These are phyloP conservation scores for Liodrosophila aerea DNA, from an alignment of 2,888 invertebrate species.

Conservation along the genomic window DNA sequence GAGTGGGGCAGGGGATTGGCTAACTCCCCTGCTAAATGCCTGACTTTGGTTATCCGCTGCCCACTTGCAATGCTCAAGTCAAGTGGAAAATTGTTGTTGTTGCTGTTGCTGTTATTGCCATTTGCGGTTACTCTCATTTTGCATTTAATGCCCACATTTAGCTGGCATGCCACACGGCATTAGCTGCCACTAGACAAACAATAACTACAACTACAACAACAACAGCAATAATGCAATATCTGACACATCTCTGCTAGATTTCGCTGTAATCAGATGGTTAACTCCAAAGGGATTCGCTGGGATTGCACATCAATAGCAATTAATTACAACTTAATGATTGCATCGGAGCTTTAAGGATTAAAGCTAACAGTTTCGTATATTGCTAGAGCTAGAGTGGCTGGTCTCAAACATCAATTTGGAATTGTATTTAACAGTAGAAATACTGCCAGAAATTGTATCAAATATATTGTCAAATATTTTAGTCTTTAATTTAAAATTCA, in stretches of 20 bases:
- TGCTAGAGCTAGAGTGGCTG: no score
- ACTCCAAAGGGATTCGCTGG: no score
- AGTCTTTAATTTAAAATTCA: no score
- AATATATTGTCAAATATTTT: no score
- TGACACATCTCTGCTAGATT: slow-evolving; percentile 25
- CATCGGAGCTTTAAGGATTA: no score
- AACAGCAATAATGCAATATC: no score
- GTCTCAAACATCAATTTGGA: no score
- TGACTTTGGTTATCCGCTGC: slow-evolving; percentile 43
- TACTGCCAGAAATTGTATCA: no score
- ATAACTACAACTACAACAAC: slow-evolving; percentile 22
- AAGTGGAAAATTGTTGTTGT: slow-evolving; percentile 76
- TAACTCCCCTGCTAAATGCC: slow-evolving; percentile 53
- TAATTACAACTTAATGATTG: not conserved
- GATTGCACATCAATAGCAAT: not conserved
- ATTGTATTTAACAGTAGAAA: no score
- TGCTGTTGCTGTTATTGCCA: slow-evolving; percentile 19
- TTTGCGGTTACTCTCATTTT: slow-evolving; percentile 72
- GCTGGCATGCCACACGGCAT: slow-evolving; percentile 51
- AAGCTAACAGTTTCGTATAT: no score
- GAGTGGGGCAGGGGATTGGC: not conserved
- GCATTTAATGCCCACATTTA: slow-evolving; percentile 76
- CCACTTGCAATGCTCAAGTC: slow-evolving; percentile 73
- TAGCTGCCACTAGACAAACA: slow-evolving; percentile 39
- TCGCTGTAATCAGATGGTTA: slow-evolving; percentile 1